Evolutionary conservation across 2,113 vertebrate species (phyloP).

Genomic region (Syngnathus scovelli): DNA sequence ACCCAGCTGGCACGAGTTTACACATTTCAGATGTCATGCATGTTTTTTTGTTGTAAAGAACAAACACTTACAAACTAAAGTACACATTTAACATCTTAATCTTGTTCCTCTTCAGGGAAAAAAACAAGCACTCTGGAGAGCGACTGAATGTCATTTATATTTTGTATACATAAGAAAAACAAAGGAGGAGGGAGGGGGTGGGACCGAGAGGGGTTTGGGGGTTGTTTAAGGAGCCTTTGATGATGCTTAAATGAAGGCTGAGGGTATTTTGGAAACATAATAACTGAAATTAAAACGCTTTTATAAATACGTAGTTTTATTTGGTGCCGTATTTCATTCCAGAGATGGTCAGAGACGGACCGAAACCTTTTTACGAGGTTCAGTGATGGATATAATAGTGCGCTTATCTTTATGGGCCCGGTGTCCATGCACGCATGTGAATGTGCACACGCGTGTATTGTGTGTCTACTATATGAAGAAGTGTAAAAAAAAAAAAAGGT

Average conservation of each 20-base stretch:
- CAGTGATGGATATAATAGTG: slow-evolving; percentile 36
- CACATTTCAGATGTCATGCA: background rate
- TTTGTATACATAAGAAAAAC: slow-evolving; percentile 33
- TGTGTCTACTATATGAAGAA: slow-evolving; percentile 33
- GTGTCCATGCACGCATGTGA: slow-evolving; percentile 8
- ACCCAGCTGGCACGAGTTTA: background rate
- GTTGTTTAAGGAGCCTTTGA: slow-evolving; percentile 35
- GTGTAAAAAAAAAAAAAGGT: slow-evolving; percentile 27
- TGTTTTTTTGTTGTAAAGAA: too few species aligned
- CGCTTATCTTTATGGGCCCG: slow-evolving; percentile 37
- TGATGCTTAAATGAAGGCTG: slow-evolving; percentile 22
- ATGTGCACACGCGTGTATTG: slow-evolving; percentile 28
- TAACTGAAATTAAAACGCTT: background rate
- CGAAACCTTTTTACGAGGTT: slow-evolving; percentile 30
- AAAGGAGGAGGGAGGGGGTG: slow-evolving; percentile 12
- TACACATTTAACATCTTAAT: background rate
- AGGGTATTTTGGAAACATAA: slow-evolving; percentile 3
- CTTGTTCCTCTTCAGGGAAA: background rate
- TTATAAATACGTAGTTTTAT: background rate
- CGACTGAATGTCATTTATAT: slow-evolving; percentile 32
- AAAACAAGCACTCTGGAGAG: background rate
- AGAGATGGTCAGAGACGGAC: slow-evolving; percentile 24
- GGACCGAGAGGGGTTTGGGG: slow-evolving; percentile 17
- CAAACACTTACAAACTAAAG: background rate
- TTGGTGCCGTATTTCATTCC: slow-evolving; percentile 13